A percentile compares a stretch with the other conserved stretches of the same genome.
phyloP scores from a whole-genome alignment of 2,113 vertebrate genomes.

The Synodontis membranacea region DNA sequence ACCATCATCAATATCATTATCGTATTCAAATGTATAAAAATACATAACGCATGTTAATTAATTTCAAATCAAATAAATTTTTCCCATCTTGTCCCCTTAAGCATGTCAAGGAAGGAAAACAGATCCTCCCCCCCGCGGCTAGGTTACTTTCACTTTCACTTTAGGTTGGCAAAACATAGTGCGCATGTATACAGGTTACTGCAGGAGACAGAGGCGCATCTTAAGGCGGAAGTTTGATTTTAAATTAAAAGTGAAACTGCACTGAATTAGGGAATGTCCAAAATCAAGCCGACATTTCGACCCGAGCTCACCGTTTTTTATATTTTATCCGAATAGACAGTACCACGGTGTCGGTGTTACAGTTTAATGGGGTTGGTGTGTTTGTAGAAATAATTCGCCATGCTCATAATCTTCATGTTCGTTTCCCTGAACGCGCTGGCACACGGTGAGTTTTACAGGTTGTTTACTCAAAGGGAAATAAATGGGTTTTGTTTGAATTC shows the following conservation, averaged over 20 bases:
- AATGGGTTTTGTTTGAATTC: neutral
- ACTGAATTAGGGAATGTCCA: neutral
- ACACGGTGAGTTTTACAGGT: slow-evolving; percentile 30
- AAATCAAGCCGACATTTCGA: neutral
- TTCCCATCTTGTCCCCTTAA: neutral
- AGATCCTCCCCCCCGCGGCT: neutral
- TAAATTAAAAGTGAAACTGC: slow-evolving; percentile 73
- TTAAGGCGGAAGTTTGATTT: neutral
- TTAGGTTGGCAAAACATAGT: too few relatives aligned
- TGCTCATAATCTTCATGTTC: slow-evolving; percentile 20
- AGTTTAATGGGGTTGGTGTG: neutral
- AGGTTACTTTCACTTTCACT: neutral
- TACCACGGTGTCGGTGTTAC: neutral
- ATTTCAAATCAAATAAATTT: neutral
- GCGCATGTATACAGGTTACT: neutral
- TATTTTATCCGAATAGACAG: neutral
- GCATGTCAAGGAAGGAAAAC: too few relatives aligned
- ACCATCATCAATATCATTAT: too few relatives aligned
- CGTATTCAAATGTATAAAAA: neutral
- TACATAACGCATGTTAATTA: neutral
- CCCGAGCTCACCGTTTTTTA: neutral
- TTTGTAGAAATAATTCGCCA: neutral
- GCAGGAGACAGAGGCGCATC: neutral
- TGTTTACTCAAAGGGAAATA: too few relatives aligned
- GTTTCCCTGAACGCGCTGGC: slow-evolving; percentile 1